Evolutionary conservation across 2,797 vertebrate species (phyloP).

Genomic region (Amblyopsis hoosieri): DNA sequence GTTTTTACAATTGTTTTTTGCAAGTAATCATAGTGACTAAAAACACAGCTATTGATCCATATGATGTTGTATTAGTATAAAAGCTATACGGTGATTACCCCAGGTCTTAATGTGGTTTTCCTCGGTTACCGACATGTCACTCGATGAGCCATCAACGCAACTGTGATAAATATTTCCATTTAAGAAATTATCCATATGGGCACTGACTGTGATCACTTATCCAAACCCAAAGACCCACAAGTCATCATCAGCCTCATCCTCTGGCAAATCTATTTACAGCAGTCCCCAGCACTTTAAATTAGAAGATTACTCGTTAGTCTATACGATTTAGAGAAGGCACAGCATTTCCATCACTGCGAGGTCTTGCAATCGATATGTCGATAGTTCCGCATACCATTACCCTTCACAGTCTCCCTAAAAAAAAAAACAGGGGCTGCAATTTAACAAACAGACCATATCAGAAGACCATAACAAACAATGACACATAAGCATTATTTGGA

Average conservation of each 20-base stretch:
- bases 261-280: constrained; percentile 59
- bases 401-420: constrained; percentile 18
- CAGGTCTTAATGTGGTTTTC: constrained; percentile 21
- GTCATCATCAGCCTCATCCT: constrained; percentile 57
- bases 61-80: constrained; percentile 54
- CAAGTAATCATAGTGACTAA: constrained; percentile 37
- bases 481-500: no score
- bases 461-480: no score
- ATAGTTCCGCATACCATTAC: constrained; percentile 54
- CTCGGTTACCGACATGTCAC: background rate
- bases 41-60: constrained; percentile 32
- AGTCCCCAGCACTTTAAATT: constrained; percentile 53
- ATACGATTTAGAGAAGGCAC: constrained; percentile 60
- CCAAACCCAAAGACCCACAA: constrained; percentile 35
- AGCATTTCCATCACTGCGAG: constrained; percentile 53
- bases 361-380: constrained; percentile 66
- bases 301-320: constrained; percentile 70
- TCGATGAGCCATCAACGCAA: constrained; percentile 32
- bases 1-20: constrained; percentile 53
- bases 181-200: constrained; percentile 38
- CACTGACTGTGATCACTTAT: constrained; percentile 22
- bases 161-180: constrained; percentile 20
- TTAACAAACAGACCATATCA: background rate
- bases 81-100: constrained; percentile 39
- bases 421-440: background rate